Evolutionary conservation across 2,797 vertebrate species (phyloP), one percentile per base, ranked within the genome.

Genomic region (Cynodonichthys magdalenae): DNA sequence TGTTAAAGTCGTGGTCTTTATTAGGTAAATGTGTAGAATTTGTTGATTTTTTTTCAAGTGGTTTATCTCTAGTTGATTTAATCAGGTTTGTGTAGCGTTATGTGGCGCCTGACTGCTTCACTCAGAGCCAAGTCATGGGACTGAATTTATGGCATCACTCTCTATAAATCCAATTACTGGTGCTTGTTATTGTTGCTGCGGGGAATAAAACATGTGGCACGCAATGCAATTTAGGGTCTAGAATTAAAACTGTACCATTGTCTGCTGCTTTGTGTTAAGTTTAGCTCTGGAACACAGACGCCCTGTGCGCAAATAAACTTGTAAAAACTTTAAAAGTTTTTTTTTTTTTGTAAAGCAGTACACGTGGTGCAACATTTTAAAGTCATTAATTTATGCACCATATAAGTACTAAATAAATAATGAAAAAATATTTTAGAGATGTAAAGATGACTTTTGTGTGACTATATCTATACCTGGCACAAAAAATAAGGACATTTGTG

Each of bases 61-160:
- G 57, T 66, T 63, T 67, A 59, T 79, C 61, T 63, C 55, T 65
- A 36, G 41, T 52, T 73, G 19, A 78, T 83, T 66, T 66, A 75
- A 87, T 90, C 39, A 53, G 59, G 53, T 69, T 39, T 75, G 67
- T 76, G 61, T 34, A 41, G 66, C 73, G 63, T 64, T 39, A 20
- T 65, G 78, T 77, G 76, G 82, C 74, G 63, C 75, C 81, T 86
- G 82, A 85, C 70, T 50, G 50, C 10, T 58, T 63, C 50, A 59
- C 50, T 34, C 58, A 39, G 58, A 63, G 74, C 74, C 81, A 75
- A 87, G 84, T 89, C 90, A 90, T 52, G 75, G 63, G 82, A 82
- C 81, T 29, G 24, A 44, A 76, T 79, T 87, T 72, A 77, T 69
- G 65, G 72, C 65, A 69, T 77, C 66, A 59, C 64, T 66, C 66